Base-by-base conservation (phyloP, 2,113 vertebrate species). In the Carassius gibelio region DNA sequence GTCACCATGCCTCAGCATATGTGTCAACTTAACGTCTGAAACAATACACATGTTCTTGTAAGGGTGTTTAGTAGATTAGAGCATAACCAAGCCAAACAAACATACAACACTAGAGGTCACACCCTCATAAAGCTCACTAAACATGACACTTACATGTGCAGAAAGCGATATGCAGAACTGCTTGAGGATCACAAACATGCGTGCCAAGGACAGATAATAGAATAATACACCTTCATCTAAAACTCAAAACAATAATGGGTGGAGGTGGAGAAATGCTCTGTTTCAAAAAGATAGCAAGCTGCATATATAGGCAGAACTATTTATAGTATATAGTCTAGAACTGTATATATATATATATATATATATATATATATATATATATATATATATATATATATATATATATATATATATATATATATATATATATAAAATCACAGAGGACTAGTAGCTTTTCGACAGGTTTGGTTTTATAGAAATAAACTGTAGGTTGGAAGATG, bases 41-140 rank as follows among this genome's bases (percentile, higher is more conserved):
- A 80, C 76, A 55, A 55, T 85, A n/a, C 50, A 71, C 3, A 3
- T 80, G 75, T 80, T 61, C 75, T 45, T 30, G 75, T 85, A 48
- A 57, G 15, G 15, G 52, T 80, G 64, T 81, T 85, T 45, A 36
- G 30, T n/a, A 64, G 84, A 64, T 85, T 52, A 81, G 55, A 81
- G 76, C 71, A 79, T n/a, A 48, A 74, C 19, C 5, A 14, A 74
- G 68, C 21, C 55, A 81, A 48, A 34, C 79, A 52, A 81, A 55
- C 15, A 50, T 23, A 50, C 4, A 64, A 21, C 79, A 50, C 9
- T 48, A 45, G 36, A 80, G 57, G 77, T 79, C 76, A 79, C 7
- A 17, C 19, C 13, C 77, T 79, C 36, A 23, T 42, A 21, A 2
- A 59, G 5, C 75, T 59, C 15, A 0, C 30, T 78, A 45, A 79